phyloP scores from a whole-genome alignment of 2,113 vertebrate species.

The Gymnogyps californianus region DNA sequence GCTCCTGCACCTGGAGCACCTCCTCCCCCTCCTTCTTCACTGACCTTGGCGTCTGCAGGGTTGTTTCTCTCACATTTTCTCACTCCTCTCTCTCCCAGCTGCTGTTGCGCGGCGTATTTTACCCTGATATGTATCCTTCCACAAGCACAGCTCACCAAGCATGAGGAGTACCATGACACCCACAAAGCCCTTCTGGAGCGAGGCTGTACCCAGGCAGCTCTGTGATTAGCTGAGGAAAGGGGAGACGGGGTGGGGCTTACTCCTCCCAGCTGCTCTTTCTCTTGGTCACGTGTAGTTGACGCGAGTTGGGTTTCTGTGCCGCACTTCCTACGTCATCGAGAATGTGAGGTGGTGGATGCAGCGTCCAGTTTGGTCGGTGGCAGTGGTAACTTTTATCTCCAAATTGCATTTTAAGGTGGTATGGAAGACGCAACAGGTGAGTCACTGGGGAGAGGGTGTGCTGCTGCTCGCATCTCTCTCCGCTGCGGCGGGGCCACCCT shows the following conservation, averaged over 20 bases:
- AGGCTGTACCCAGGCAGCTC: background rate
- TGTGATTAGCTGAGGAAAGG: background rate
- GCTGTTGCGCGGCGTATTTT: background rate
- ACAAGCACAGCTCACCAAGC: background rate
- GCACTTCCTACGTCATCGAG: background rate
- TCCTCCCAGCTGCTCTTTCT: background rate
- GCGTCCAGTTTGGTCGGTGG: background rate
- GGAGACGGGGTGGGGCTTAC: background rate
- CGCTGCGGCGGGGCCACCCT: background rate
- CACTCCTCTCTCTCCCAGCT: background rate
- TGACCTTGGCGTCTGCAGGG: background rate
- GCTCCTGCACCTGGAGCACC: background rate
- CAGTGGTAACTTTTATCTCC: background rate
- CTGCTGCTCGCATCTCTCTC: background rate
- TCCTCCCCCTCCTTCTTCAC: background rate
- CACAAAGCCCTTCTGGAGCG: background rate
- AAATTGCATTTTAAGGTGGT: background rate
- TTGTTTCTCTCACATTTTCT: background rate
- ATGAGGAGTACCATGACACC: background rate
- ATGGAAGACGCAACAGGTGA: background rate
- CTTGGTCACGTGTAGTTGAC: background rate
- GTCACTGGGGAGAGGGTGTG: background rate
- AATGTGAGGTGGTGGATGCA: background rate
- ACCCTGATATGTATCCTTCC: background rate
- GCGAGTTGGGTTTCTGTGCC: background rate